Base-by-base conservation (phyloP, 2,888 invertebrate species). In the Stenoptilia bipunctidactyla region DNA sequence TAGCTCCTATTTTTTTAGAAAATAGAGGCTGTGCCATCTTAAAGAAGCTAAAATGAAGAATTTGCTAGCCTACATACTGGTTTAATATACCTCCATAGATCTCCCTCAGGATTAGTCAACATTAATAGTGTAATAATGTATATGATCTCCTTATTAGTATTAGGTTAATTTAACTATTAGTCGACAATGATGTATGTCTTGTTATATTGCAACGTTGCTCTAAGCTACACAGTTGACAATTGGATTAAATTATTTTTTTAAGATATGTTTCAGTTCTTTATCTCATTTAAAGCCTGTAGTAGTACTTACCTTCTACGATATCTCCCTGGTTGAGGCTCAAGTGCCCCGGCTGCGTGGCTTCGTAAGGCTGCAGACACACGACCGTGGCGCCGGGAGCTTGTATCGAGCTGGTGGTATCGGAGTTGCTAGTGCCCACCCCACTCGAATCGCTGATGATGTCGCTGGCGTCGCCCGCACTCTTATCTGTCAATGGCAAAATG, bases 391-490 rank as follows among this genome's bases (percentile, higher is more conserved):
- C 66, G 37, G 92, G 91, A 60, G 91, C 87, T 49, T 91, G 90
- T 53, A 93, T 88, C 48, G 92, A 92, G 58, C 89, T 90, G 39
- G 87, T 88, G 48, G 92, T 93, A 67, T 95, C 94, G 38, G 94
- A 94, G 72, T 92, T 93, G 57, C 91, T 90, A 30, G 95, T 95
- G 49, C 95, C 95, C 43, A 96, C 94, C 44, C 95, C 95, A 50
- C 94, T 94, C 61, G 94, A 95, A 82, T 96, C 94, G 75, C 94
- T 94, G 63, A 94, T 93, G 67, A 94, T 92, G 85, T 95, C 94
- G 79, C 94, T 93, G 51, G 92, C 90, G 71, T 94, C 94, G 48
- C 93, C 93, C 61, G 93, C 88, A 72, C 93, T 94, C 85, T 95
- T 95, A 88, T 95, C 95, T 95, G 88, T 64, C 85, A 86, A 66